phyloP scores from a whole-genome alignment of 2,888 invertebrate species.

The Phytoseiulus persimilis region DNA sequence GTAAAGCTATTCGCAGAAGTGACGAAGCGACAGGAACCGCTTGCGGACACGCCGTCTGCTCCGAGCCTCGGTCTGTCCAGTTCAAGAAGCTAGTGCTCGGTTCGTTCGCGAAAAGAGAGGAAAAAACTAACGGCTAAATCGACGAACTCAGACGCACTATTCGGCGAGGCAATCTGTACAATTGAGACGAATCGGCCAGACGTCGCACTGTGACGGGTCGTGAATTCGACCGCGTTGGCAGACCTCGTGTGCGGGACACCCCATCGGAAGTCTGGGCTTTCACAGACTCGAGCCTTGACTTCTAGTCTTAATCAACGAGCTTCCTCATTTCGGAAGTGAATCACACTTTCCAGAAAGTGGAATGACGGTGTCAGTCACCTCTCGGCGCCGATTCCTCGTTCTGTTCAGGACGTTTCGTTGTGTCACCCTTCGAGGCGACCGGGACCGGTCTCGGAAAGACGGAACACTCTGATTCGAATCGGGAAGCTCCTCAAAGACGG shows the following conservation, averaged over 20 bases:
- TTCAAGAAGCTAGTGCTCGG: not conserved
- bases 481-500: not conserved
- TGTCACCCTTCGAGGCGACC: no score
- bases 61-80: not conserved
- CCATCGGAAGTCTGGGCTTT: no score
- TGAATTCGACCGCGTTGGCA: no score
- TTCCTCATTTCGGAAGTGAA: not conserved
- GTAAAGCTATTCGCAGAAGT: constrained; percentile 5
- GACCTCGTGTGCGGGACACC: no score
- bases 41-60: not conserved
- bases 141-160: not conserved
- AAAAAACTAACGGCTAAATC: not conserved
- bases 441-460: no score
- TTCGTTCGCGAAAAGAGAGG: not conserved
- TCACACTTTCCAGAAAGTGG: not conserved
- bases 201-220: not conserved
- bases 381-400: no score
- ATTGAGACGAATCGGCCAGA: not conserved
- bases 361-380: no score
- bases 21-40: not conserved
- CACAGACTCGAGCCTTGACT: not conserved
- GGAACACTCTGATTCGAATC: not conserved
- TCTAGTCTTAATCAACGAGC: not conserved
- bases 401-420: no score
- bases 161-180: not conserved